These are phyloP conservation scores for Melanostoma scalare DNA, from an alignment of 2,888 invertebrate species.

Conservation along the genomic window DNA sequence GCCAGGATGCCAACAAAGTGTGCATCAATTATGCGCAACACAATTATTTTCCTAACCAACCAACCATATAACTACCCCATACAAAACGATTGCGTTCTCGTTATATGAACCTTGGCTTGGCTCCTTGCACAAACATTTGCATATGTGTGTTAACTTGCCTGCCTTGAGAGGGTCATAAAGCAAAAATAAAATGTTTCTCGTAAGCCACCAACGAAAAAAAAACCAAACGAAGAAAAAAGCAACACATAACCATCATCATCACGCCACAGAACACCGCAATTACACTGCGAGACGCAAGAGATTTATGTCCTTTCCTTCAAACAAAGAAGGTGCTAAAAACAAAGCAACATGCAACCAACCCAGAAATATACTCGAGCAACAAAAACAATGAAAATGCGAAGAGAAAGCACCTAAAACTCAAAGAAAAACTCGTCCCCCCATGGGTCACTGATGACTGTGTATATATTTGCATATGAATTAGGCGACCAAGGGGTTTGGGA, in stretches of 20 bases:
- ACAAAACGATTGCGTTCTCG: conserved; percentile 26
- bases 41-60: conserved; percentile 64
- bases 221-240: neutral
- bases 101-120: conserved; percentile 20
- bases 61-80: conserved; percentile 2
- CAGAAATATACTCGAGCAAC: conserved; percentile 5
- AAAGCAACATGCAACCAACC: conserved; percentile 48
- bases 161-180: conserved; percentile 51
- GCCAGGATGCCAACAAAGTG: conserved; percentile 25
- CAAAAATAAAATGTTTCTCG: conserved; percentile 44
- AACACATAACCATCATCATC: conserved; percentile 2
- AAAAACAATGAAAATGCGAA: conserved; percentile 40
- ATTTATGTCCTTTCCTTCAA: conserved; percentile 59
- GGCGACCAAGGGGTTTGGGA: conserved; percentile 47
- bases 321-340: conserved; percentile 59
- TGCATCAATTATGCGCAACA: conserved; percentile 67
- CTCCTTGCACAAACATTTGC: conserved; percentile 16
- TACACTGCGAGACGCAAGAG: conserved; percentile 42
- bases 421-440: conserved; percentile 27
- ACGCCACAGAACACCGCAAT: conserved; percentile 37
- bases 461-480: conserved; percentile 66
- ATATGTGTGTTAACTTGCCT: conserved; percentile 6
- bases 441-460: conserved; percentile 45
- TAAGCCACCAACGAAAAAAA: conserved; percentile 7
- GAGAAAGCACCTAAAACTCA: conserved; percentile 16